These are phyloP conservation scores for Anadara kagoshimensis DNA, from an alignment of 1,140 invertebrate species.

Conservation along the genomic window DNA sequence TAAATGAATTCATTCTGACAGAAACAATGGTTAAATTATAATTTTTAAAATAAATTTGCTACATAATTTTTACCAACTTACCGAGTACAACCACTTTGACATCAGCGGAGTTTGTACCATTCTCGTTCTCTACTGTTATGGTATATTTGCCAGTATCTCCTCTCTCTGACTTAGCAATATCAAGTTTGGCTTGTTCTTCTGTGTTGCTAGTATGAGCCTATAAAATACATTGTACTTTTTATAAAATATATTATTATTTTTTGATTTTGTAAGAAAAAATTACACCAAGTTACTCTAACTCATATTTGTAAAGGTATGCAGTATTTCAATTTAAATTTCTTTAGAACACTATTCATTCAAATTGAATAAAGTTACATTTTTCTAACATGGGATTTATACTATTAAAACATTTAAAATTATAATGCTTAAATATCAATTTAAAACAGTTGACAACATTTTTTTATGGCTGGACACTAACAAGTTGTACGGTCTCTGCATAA, in stretches of 20 bases:
- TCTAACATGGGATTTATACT: neutral
- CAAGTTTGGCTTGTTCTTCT: conserved; percentile 88
- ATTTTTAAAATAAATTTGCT: no score
- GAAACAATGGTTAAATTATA: no score
- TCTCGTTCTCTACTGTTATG: conserved; percentile 90
- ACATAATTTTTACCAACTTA: conserved; percentile 76
- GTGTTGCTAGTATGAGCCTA: conserved; percentile 57
- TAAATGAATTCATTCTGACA: no score
- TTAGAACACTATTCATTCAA: neutral
- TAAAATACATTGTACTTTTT: conserved; percentile 3
- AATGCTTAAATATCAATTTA: no score
- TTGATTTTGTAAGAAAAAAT: neutral
- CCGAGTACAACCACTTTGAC: conserved; percentile 94
- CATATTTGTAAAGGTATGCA: neutral
- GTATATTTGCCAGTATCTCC: conserved; percentile 95
- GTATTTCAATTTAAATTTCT: neutral
- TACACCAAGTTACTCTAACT: neutral
- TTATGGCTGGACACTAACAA: no score
- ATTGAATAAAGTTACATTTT: neutral
- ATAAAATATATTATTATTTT: neutral
- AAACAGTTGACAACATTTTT: no score
- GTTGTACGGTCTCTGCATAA: no score
- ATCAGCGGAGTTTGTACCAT: conserved; percentile 93
- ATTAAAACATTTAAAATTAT: neutral
- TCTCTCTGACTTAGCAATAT: conserved; percentile 90